Evolutionary conservation across 2,888 invertebrate genomes (phyloP), one percentile per base, ranked within the genome.

Genomic region (Seira ritae): DNA sequence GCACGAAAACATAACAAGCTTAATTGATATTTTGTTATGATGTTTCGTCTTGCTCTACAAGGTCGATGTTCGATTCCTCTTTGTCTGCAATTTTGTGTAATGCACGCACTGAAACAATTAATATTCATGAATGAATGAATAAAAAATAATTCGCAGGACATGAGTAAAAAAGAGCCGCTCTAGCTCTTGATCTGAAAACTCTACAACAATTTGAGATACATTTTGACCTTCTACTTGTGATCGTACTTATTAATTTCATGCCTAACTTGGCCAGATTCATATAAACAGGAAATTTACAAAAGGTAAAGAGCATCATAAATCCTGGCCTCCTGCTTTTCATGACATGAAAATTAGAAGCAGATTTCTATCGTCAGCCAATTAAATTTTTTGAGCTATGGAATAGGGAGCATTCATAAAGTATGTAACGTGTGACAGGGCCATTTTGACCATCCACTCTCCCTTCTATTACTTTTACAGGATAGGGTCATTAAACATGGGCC

Each of bases 91-190:
- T 60, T 3, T 6, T 60, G 60, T n/a, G n/a, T n/a, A n/a, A n/a
- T n/a, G n/a, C n/a, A n/a, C n/a, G n/a, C n/a, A n/a, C 15, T 60
- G 60, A 60, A 60, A 60, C 60, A 60, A 60, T 60, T 60, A 60
- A 60, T 60, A 60, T 60, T 60, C 60, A 60, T 60, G 60, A 60
- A 60, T 60, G 60, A n/a, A n/a, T n/a, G 60, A 8, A 60, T 17
- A 60, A 60, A 60, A 60, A 60, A 15, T 60, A 17, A 4, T 60
- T 4, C 42, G 42, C 42, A 42, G 12, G 42, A 8, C 42, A 42
- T 42, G 42, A 42, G 42, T 42, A 12, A 8, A 42, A 42, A 12
- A 6, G 12, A 42, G 42, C 6, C 6, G 42, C 6, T 42, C 6
- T 42, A 42, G n/a, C 12, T 42, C 60, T 10, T n/a, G 17, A 60